These are phyloP conservation scores for Zapus hudsonius DNA, from an alignment of 2,113 vertebrate species.

Conservation along the genomic window DNA sequence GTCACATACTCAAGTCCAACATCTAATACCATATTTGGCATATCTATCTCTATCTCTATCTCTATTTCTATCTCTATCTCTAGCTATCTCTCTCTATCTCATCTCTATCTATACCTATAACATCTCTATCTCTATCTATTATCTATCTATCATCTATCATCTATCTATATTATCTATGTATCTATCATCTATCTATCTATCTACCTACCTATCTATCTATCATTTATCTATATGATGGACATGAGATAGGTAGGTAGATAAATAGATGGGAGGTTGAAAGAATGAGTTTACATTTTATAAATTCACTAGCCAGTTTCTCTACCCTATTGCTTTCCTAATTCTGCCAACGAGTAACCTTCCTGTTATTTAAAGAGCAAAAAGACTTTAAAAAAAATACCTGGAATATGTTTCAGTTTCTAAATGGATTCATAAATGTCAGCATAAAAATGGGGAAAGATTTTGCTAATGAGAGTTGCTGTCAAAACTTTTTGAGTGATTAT, in stretches of 20 bases:
- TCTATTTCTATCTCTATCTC: no score
- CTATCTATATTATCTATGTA: no score
- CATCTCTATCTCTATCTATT: no score
- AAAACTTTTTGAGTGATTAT: slow-evolving; percentile 74
- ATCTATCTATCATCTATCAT: no score
- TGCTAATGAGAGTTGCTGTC: slow-evolving; percentile 76
- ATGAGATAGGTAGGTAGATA: no score
- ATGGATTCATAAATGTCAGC: slow-evolving; percentile 72
- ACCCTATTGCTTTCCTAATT: neutral
- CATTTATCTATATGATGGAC: no score
- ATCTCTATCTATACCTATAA: no score
- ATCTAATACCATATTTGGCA: neutral
- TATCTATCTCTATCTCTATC: no score
- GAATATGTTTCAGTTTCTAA: slow-evolving; percentile 47
- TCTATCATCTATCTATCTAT: no score
- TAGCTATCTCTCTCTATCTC: no score
- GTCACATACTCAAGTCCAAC: neutral
- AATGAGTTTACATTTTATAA: neutral
- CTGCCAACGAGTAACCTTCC: neutral
- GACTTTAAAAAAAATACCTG: slow-evolving; percentile 9
- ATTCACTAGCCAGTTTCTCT: neutral
- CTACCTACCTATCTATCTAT: no score
- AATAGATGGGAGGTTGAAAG: no score
- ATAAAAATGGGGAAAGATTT: slow-evolving; percentile 69
- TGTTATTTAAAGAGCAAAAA: slow-evolving; percentile 7